Percentiles rank a stretch among this genome's conserved stretches.
Conservation (phyloP, 2,797 vertebrate species). For the Gymnoscopelus microlampas region DNA sequence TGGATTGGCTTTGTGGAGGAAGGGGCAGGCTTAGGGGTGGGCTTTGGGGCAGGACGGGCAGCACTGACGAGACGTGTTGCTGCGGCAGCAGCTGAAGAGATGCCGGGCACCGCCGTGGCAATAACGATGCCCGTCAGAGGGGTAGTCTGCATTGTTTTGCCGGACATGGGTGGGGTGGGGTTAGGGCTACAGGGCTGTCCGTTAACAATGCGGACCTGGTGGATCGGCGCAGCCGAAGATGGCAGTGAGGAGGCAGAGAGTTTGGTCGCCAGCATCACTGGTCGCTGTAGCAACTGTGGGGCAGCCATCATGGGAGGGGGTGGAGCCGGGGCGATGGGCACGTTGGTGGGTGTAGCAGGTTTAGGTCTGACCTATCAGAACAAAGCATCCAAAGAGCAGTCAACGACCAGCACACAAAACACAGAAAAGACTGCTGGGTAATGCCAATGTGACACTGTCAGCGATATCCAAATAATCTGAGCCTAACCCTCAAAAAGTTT, state of each 20-base stretch:
- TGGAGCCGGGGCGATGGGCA: slow-evolving; percentile 96
- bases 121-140: slow-evolving; percentile 97
- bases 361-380: slow-evolving; percentile 91
- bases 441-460: slow-evolving; percentile 59
- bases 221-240: slow-evolving; percentile 91
- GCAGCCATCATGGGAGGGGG: slow-evolving; percentile 98
- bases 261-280: slow-evolving; percentile 96
- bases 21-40: slow-evolving; percentile 55
- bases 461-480: no score
- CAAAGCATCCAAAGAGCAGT: background rate
- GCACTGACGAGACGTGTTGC: slow-evolving; percentile 81
- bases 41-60: slow-evolving; percentile 34
- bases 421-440: slow-evolving; percentile 33
- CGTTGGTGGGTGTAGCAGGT: slow-evolving; percentile 90
- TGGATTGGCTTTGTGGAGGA: slow-evolving; percentile 86
- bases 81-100: slow-evolving; percentile 49
- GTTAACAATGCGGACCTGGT: slow-evolving; percentile 97
- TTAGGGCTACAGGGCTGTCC: slow-evolving; percentile 90
- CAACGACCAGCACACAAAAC: background rate
- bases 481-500: no score
- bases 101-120: slow-evolving; percentile 79
- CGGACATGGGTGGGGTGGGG: slow-evolving; percentile 84
- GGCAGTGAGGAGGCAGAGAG: slow-evolving; percentile 89
- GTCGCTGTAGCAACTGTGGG: slow-evolving; percentile 94
- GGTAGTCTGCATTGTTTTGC: slow-evolving; percentile 74